Evolutionary conservation across 2,797 vertebrate species (phyloP).

Genomic region (Siniperca obscura): DNA sequence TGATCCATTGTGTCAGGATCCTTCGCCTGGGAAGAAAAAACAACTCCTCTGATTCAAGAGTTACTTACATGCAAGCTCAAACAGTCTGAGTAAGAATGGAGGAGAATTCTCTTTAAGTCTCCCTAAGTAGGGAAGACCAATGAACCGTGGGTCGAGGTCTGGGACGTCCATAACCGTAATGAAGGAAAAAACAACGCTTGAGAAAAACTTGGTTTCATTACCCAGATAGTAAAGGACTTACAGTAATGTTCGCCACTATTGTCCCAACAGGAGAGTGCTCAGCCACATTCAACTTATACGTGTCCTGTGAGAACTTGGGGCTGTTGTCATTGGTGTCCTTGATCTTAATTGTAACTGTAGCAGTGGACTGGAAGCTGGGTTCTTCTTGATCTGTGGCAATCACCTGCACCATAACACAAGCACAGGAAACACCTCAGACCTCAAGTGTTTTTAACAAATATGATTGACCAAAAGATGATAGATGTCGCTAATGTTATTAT

Average conservation of each 20-base stretch:
- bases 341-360: slow-evolving; percentile 88
- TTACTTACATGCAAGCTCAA: neutral
- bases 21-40: slow-evolving; percentile 82
- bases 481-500: neutral
- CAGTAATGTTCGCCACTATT: slow-evolving; percentile 81
- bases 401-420: slow-evolving; percentile 81
- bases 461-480: neutral
- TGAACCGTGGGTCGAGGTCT: no score
- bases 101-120: no score
- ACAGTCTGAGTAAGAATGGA: neutral
- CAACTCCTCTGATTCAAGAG: neutral
- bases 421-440: neutral
- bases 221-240: slow-evolving; percentile 70
- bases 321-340: slow-evolving; percentile 91
- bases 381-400: slow-evolving; percentile 84
- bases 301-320: slow-evolving; percentile 83
- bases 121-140: no score
- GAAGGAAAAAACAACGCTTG: no score
- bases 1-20: slow-evolving; percentile 88
- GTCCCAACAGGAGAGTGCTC: slow-evolving; percentile 85
- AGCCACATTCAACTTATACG: slow-evolving; percentile 79
- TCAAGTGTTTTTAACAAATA: neutral
- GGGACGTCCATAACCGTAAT: no score
- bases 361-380: slow-evolving; percentile 72
- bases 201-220: no score